Percentiles rank a stretch among this genome's conserved stretches.
phyloP scores from a whole-genome alignment of 2,888 invertebrate species.

The Eudemis profundana region DNA sequence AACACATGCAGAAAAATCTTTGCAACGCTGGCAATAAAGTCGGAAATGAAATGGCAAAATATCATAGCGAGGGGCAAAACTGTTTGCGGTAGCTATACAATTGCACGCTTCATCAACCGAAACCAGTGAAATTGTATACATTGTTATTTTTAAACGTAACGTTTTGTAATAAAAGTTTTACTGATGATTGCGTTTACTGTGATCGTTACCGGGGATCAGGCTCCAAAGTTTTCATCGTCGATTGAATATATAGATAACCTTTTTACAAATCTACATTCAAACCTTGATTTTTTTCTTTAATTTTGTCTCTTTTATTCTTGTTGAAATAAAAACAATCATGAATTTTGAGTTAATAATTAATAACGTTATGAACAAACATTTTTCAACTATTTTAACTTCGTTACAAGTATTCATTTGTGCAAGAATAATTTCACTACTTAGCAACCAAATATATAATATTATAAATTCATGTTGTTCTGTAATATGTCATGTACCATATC shows the following conservation, averaged over 20 bases:
- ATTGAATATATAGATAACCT: neutral
- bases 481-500: too few species aligned
- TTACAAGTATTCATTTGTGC: too few species aligned
- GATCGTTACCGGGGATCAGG: neutral
- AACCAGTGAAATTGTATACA: conserved; percentile 63
- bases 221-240: neutral
- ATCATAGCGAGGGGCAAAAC: neutral
- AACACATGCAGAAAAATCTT: neutral
- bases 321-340: too few species aligned
- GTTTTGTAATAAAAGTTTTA: conserved; percentile 35
- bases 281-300: too few species aligned
- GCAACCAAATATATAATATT: too few species aligned
- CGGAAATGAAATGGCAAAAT: neutral
- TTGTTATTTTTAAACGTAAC: conserved; percentile 52
- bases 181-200: neutral
- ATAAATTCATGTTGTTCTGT: too few species aligned
- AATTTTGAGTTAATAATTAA: too few species aligned
- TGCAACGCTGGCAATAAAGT: neutral
- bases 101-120: conserved; percentile 63
- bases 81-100: conserved; percentile 57
- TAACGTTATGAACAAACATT: too few species aligned
- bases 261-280: too few species aligned
- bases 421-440: too few species aligned
- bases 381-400: too few species aligned
- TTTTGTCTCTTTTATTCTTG: too few species aligned